Conservation (phyloP, 2,797 vertebrate species). For the Sebastes variabilis region DNA sequence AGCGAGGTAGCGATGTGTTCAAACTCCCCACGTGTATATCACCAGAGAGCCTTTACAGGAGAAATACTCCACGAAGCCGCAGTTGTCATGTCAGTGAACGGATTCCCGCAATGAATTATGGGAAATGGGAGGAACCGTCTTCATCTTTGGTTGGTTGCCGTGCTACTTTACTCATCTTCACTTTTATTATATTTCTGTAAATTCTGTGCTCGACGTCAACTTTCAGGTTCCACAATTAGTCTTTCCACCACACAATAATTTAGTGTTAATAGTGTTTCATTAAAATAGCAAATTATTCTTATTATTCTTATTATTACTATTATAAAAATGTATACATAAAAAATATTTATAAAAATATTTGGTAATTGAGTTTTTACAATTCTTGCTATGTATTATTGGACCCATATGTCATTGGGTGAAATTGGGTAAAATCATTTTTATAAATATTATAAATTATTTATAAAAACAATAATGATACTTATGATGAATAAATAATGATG, state of each 20-base stretch:
- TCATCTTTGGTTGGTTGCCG: neutral
- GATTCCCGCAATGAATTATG: constrained; percentile 51
- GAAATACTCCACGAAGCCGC: neutral
- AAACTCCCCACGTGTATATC: constrained; percentile 54
- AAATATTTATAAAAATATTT: too few species aligned
- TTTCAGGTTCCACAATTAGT: neutral
- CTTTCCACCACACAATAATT: neutral
- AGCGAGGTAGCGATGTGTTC: neutral
- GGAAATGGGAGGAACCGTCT: constrained; percentile 5
- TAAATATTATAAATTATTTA: too few species aligned
- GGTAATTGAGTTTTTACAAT: neutral
- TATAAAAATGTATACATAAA: too few species aligned
- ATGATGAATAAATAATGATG: too few species aligned
- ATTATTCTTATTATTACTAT: too few species aligned
- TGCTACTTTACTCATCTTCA: neutral
- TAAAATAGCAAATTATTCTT: neutral
- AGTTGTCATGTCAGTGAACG: neutral
- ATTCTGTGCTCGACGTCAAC: neutral
- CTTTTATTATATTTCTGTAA: neutral
- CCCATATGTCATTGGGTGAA: neutral
- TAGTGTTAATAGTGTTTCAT: neutral
- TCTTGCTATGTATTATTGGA: neutral
- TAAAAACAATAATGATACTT: too few species aligned
- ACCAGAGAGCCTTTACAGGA: constrained; percentile 34
- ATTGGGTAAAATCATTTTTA: too few species aligned